Conservation (phyloP, 2,888 invertebrate genomes). For the Machimus rusticus region DNA sequence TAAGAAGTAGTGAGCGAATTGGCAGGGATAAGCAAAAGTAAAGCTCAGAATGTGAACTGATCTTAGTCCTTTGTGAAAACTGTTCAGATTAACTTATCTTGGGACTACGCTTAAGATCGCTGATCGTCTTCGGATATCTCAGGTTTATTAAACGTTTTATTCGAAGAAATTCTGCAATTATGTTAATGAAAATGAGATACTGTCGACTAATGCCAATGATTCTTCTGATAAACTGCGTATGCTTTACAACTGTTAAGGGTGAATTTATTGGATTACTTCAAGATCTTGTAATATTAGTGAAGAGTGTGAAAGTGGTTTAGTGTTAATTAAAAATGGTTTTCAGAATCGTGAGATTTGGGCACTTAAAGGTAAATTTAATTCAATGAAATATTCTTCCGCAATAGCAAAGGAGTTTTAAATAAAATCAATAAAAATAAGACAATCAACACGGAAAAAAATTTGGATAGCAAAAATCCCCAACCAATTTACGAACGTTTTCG, state of each 20-base stretch:
- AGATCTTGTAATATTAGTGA: conserved; percentile 34
- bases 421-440: no score
- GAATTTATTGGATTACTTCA: conserved; percentile 44
- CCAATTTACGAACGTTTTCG: no score
- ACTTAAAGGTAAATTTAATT: conserved; percentile 34
- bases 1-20: neutral
- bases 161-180: neutral
- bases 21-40: neutral
- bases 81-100: neutral
- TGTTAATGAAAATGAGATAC: neutral
- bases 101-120: neutral
- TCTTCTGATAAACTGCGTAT: neutral
- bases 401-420: no score
- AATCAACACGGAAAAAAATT: neutral
- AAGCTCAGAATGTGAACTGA: neutral
- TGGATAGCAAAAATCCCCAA: no score
- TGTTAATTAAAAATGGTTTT: conserved; percentile 40
- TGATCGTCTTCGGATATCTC: neutral
- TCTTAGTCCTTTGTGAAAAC: neutral
- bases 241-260: neutral
- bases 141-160: neutral
- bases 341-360: conserved; percentile 43
- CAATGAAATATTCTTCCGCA: no score
- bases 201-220: neutral
- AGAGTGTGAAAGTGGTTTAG: conserved; percentile 34